phyloP scores from a whole-genome alignment of 2,113 vertebrate species.

The Nesogale talazaci region DNA sequence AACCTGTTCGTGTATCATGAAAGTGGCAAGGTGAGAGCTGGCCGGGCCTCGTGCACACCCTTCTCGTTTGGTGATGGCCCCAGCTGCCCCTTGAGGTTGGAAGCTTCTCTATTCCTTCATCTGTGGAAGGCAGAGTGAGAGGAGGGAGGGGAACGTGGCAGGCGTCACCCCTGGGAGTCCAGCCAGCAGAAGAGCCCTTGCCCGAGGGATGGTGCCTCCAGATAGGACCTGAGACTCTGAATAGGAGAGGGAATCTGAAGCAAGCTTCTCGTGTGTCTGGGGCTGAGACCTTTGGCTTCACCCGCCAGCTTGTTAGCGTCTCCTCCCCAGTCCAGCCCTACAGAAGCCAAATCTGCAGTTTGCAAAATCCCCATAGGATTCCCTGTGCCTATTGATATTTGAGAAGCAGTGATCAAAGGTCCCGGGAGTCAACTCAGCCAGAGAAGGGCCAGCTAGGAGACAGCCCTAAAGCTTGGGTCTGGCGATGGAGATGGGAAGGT shows the following conservation, averaged over 20 bases:
- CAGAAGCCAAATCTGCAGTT: conserved; percentile 7
- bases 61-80: background rate
- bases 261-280: background rate
- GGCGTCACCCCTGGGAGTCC: background rate
- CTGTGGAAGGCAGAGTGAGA: background rate
- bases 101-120: background rate
- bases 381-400: background rate
- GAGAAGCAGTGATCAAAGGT: background rate
- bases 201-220: background rate
- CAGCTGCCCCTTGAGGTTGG: background rate
- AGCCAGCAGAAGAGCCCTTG: background rate
- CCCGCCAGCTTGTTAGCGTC: background rate
- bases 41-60: background rate
- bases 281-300: background rate
- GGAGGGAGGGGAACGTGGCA: background rate
- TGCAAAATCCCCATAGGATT: background rate
- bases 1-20: conserved; percentile 95
- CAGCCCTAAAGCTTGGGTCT: background rate
- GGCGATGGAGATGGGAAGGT: background rate
- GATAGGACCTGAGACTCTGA: background rate
- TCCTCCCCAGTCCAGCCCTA: background rate
- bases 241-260: accelerated
- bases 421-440: background rate
- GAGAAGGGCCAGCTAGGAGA: background rate
- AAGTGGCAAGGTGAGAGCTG: conserved; percentile 88